Evolutionary conservation across 2,797 vertebrate genomes (phyloP).

Genomic region (Sorex maritimensis): DNA sequence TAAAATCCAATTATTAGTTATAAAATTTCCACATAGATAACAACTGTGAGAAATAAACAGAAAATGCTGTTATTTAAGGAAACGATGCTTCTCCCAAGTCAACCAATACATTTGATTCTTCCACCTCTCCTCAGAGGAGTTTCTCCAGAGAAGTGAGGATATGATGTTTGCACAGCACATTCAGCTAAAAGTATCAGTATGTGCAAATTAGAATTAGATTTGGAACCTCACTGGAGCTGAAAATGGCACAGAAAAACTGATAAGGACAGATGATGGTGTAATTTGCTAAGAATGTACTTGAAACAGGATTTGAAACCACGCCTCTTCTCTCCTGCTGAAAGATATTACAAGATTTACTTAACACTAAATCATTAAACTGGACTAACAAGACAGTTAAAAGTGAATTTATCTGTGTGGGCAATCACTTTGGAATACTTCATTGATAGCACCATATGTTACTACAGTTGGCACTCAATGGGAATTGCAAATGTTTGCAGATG

Average conservation of each 20-base stretch:
- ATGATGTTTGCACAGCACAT: background rate
- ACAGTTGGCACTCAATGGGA: constrained; percentile 44
- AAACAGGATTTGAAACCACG: background rate
- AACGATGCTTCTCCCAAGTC: background rate
- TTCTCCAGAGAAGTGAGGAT: background rate
- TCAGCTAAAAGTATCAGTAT: background rate
- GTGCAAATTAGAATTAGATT: background rate
- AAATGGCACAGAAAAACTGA: background rate
- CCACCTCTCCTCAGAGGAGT: background rate
- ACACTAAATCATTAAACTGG: constrained; percentile 29
- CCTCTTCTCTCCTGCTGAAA: background rate
- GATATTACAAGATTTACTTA: background rate
- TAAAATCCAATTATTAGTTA: background rate
- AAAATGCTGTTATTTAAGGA: background rate
- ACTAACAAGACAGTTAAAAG: constrained; percentile 65
- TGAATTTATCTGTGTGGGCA: constrained; percentile 36
- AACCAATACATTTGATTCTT: accelerated
- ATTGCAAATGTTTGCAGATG: constrained; percentile 65
- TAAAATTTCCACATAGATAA: background rate
- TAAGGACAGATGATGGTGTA: background rate
- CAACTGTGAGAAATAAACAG: background rate
- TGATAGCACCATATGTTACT: constrained; percentile 60
- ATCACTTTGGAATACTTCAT: background rate
- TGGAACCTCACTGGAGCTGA: background rate
- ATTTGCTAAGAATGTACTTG: background rate